phyloP scores from a whole-genome alignment of 2,888 invertebrate species.

The Papilio protenor region DNA sequence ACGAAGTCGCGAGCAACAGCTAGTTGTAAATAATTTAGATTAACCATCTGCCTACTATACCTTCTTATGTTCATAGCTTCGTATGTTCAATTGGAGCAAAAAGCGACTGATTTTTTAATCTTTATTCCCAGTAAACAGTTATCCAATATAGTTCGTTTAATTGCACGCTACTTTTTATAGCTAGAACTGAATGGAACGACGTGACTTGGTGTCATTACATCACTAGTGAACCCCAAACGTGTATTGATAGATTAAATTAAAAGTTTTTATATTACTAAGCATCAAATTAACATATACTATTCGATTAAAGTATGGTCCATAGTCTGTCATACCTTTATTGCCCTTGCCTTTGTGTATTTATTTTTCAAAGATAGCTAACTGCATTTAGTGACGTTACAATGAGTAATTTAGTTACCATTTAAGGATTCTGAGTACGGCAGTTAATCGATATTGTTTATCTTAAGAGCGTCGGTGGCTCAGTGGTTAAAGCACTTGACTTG shows the following conservation, averaged over 20 bases:
- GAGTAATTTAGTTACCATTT: no score
- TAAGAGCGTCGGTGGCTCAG: no score
- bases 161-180: constrained; percentile 32
- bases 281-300: not conserved
- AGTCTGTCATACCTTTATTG: not conserved
- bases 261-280: not conserved
- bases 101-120: not conserved
- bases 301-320: not conserved
- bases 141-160: constrained; percentile 30
- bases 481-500: no score
- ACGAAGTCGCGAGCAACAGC: no score
- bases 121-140: constrained; percentile 22
- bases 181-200: constrained; percentile 23
- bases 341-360: not conserved
- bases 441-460: no score
- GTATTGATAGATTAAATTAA: constrained; percentile 20
- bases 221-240: constrained; percentile 6
- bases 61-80: no score
- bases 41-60: no score
- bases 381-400: no score
- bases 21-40: no score
- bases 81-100: not conserved
- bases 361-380: no score
- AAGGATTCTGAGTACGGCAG: no score
- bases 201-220: constrained; percentile 37